Evolutionary conservation across 2,888 invertebrate genomes (phyloP).

Genomic region (Lithodes maja): DNA sequence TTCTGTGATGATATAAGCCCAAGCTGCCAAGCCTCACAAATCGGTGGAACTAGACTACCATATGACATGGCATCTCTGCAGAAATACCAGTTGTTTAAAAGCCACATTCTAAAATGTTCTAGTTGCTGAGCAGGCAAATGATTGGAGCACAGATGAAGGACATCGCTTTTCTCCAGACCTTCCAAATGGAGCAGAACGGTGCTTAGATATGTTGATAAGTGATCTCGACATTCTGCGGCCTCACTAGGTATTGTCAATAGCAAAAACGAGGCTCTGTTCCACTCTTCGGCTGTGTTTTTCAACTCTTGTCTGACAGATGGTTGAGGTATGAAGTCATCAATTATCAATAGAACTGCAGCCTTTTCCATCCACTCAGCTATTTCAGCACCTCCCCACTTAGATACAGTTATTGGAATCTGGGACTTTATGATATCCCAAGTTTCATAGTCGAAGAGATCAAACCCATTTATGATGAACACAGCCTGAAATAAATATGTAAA

Average conservation of each 20-base stretch:
- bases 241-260: neutral
- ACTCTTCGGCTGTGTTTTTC: neutral
- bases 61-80: conserved; percentile 20
- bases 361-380: conserved; percentile 49
- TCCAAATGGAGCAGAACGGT: neutral
- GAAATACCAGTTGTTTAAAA: conserved; percentile 22
- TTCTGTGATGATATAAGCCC: neutral
- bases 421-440: conserved; percentile 42
- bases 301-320: neutral
- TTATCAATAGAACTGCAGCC: conserved; percentile 29
- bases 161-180: neutral
- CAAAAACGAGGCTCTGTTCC: neutral
- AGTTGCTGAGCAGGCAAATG: neutral
- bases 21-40: conserved; percentile 37
- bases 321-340: conserved; percentile 41
- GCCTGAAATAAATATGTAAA: conserved; percentile 23
- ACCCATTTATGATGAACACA: conserved; percentile 33
- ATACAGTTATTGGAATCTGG: conserved; percentile 7
- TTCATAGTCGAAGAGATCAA: neutral
- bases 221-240: neutral
- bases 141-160: neutral
- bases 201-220: neutral
- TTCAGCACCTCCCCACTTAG: neutral
- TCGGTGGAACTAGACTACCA: neutral
- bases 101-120: conserved; percentile 5